A percentile compares a stretch with the other conserved stretches of the same genome.
Conservation (phyloP, 2,797 vertebrate genomes). For the Artibeus jamaicensis region DNA sequence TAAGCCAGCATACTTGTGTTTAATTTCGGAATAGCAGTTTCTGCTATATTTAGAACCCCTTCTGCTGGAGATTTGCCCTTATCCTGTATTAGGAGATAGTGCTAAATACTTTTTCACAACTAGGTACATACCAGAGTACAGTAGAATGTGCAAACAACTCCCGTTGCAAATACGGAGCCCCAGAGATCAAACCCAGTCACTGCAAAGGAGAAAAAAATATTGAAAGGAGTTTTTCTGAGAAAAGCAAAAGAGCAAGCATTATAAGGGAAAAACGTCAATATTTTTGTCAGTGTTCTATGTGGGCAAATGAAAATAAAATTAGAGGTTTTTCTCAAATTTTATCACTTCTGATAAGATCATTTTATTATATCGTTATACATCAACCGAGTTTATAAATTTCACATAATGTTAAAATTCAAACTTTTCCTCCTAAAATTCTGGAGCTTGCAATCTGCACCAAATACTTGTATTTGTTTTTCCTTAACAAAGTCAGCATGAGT, state of each 20-base stretch:
- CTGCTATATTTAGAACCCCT: not conserved
- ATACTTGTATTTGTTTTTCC: not conserved
- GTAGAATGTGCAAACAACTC: conserved; percentile 89
- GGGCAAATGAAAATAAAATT: not conserved
- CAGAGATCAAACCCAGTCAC: conserved; percentile 90
- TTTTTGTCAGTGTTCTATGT: not conserved
- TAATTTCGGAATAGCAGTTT: not conserved
- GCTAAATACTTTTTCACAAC: not conserved
- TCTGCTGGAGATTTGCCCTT: not conserved
- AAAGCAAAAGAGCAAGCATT: not conserved
- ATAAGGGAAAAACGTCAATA: not conserved
- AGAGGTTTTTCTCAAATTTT: not conserved
- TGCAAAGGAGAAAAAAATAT: conserved; percentile 70
- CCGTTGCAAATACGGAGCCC: conserved; percentile 89
- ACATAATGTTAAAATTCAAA: not conserved
- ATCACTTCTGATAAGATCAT: not conserved
- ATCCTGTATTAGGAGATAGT: not conserved
- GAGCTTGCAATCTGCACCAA: not conserved
- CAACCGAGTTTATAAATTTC: not conserved
- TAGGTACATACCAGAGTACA: conserved; percentile 87
- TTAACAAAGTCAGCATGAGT: not conserved
- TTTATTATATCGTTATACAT: not conserved
- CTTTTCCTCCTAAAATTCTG: not conserved
- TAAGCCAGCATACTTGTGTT: not conserved
- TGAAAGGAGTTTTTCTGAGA: not conserved